Evolutionary conservation across 2,797 vertebrate genomes (phyloP).

Genomic region (Novumbra hubbsi): DNA sequence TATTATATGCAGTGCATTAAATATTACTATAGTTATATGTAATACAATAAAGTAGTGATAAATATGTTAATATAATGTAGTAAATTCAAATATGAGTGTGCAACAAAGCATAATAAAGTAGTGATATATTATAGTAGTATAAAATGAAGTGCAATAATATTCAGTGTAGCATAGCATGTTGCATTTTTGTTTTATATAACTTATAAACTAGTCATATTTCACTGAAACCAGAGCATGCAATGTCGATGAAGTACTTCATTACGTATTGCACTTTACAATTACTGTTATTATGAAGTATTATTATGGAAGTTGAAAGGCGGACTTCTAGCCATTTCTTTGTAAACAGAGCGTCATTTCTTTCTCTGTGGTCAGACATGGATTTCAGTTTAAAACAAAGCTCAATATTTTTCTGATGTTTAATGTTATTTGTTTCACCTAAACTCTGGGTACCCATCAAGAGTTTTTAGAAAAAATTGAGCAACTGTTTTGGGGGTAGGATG

Average conservation of each 20-base stretch:
- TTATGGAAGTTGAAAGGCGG: slow-evolving; percentile 25
- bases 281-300: slow-evolving; percentile 16
- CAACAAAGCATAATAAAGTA: too few relatives aligned
- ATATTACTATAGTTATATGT: too few relatives aligned
- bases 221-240: slow-evolving; percentile 21
- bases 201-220: not conserved
- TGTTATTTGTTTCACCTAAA: slow-evolving; percentile 63
- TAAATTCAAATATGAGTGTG: too few relatives aligned
- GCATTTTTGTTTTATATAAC: slow-evolving; percentile 5
- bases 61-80: too few relatives aligned
- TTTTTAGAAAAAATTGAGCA: slow-evolving; percentile 68
- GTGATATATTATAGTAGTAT: too few relatives aligned
- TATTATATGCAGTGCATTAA: too few relatives aligned
- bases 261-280: not conserved
- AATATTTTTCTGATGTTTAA: slow-evolving; percentile 50
- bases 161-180: slow-evolving; percentile 48
- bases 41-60: too few relatives aligned
- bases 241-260: not conserved
- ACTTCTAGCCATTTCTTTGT: slow-evolving; percentile 55
- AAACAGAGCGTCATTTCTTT: slow-evolving; percentile 10
- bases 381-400: slow-evolving; percentile 55
- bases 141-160: too few relatives aligned
- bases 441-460: slow-evolving; percentile 56
- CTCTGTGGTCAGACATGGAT: not conserved
- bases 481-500: slow-evolving; percentile 33